Percentiles rank a stretch among this genome's conserved stretches.
phyloP scores from a whole-genome alignment of 2,113 vertebrate genomes.

The Sinocyclocheilus anshuiensis region DNA sequence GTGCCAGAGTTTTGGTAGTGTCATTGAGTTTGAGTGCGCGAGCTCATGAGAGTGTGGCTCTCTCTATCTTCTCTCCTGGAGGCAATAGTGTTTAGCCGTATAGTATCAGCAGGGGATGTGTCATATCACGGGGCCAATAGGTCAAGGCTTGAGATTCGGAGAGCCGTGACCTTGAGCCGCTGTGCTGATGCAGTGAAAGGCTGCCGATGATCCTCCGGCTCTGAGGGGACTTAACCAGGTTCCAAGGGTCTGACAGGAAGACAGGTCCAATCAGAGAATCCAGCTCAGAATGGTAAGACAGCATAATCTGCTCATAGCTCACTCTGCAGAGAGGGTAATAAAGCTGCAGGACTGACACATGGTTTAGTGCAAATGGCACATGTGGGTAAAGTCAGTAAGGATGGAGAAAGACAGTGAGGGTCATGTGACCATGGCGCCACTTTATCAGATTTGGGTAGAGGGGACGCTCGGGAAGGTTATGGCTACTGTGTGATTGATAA shows the following conservation, averaged over 20 bases:
- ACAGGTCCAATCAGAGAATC: constrained; percentile 51
- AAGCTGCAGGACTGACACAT: constrained; percentile 22
- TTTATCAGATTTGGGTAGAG: constrained; percentile 28
- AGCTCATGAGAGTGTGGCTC: constrained; percentile 16
- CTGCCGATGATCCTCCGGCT: constrained; percentile 18
- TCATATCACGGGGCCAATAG: constrained; percentile 40
- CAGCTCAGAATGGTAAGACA: constrained; percentile 41
- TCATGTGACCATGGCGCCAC: constrained; percentile 11
- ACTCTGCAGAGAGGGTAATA: constrained; percentile 27
- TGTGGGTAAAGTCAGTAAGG: background rate
- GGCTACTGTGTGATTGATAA: constrained; percentile 13
- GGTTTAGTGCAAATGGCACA: constrained; percentile 9
- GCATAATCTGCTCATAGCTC: constrained; percentile 42
- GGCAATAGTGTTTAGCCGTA: constrained; percentile 33
- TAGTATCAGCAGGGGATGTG: constrained; percentile 41
- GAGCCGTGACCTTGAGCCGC: constrained; percentile 33
- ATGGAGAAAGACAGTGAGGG: background rate
- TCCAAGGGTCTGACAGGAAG: constrained; percentile 44
- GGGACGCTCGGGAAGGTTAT: constrained; percentile 6
- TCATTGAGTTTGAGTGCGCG: constrained; percentile 31
- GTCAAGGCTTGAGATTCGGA: constrained; percentile 36
- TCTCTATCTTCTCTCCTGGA: constrained; percentile 34
- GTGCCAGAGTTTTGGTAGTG: constrained; percentile 69
- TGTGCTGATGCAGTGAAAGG: constrained; percentile 29
- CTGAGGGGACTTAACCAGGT: constrained; percentile 43